A percentile compares a stretch with the other conserved stretches of the same genome.
Evolutionary conservation across 2,797 vertebrate genomes (phyloP).

Genomic region (Lacerta bilineata): DNA sequence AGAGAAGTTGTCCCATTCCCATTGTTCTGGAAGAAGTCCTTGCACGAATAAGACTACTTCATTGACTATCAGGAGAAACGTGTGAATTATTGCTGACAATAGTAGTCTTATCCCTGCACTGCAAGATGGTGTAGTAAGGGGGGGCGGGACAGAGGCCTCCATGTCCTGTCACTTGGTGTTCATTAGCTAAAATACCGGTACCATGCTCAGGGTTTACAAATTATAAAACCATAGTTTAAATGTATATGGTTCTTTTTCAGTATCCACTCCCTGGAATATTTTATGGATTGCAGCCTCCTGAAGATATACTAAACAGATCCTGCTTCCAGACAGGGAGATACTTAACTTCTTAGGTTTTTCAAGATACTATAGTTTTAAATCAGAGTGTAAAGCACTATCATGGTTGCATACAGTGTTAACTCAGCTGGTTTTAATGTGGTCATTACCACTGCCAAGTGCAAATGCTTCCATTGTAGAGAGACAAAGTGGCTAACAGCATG

Average conservation of each 20-base stretch:
- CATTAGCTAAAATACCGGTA: neutral
- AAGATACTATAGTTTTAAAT: constrained; percentile 12
- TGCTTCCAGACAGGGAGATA: neutral
- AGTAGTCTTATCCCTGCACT: neutral
- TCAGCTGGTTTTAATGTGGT: constrained; percentile 4
- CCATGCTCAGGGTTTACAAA: neutral
- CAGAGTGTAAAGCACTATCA: neutral
- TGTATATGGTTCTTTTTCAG: neutral
- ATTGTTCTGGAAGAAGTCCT: too few species aligned
- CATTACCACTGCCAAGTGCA: neutral
- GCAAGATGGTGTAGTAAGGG: neutral
- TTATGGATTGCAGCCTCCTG: neutral
- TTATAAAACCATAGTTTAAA: constrained; percentile 1
- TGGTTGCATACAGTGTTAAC: neutral
- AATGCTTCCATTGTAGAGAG: neutral
- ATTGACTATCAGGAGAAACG: neutral
- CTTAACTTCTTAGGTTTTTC: neutral
- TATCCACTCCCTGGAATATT: neutral
- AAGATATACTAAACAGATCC: neutral
- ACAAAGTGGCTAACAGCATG: neutral
- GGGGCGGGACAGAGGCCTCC: neutral
- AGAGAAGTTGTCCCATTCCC: too few species aligned
- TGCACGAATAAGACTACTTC: too few species aligned
- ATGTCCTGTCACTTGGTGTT: neutral
- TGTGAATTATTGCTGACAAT: neutral